Evolutionary conservation across 1,140 invertebrate genomes (phyloP).

Genomic region (Proales similis): DNA sequence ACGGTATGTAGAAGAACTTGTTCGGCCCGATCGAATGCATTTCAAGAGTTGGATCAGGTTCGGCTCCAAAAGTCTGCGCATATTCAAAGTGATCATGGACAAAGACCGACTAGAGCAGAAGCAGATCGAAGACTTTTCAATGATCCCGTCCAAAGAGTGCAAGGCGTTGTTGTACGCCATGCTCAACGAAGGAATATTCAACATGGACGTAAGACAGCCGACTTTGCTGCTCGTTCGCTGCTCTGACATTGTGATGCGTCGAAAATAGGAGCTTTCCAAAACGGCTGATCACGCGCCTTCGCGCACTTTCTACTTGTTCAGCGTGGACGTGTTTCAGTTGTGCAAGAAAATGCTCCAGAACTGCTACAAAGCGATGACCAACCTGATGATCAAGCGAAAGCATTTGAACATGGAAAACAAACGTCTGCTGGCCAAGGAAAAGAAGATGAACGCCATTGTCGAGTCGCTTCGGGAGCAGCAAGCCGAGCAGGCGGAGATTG

Average conservation of each 20-base stretch:
- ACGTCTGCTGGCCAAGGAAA: conserved; percentile 18
- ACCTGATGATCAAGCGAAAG: conserved; percentile 7
- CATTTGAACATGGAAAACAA: conserved; percentile 20
- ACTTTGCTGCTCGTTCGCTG: too few species aligned
- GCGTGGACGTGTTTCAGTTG: background rate
- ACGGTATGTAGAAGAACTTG: too few species aligned
- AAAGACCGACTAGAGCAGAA: conserved; percentile 29
- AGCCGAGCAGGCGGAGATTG: conserved; percentile 27
- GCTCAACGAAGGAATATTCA: conserved; percentile 24
- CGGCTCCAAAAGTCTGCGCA: conserved; percentile 30
- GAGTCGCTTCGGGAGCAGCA: background rate
- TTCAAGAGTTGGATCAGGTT: too few species aligned
- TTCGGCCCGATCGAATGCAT: too few species aligned
- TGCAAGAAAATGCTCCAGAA: conserved; percentile 22
- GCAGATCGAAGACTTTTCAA: conserved; percentile 37
- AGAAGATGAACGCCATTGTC: conserved; percentile 5
- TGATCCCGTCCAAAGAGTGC: conserved; percentile 30
- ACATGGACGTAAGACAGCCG: too few species aligned
- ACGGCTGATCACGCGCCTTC: conserved; percentile 23
- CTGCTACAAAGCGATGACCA: conserved; percentile 25
- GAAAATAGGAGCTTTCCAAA: conserved; percentile 17
- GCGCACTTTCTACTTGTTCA: conserved; percentile 26
- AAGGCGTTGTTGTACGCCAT: conserved; percentile 22
- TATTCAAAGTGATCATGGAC: conserved; percentile 30
- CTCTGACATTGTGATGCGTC: too few species aligned